A percentile compares a stretch with the other conserved stretches of the same genome.
These are phyloP conservation scores for Heterodera filipjevi DNA, from an alignment of 2,888 invertebrate genomes.

Conservation along the genomic window DNA sequence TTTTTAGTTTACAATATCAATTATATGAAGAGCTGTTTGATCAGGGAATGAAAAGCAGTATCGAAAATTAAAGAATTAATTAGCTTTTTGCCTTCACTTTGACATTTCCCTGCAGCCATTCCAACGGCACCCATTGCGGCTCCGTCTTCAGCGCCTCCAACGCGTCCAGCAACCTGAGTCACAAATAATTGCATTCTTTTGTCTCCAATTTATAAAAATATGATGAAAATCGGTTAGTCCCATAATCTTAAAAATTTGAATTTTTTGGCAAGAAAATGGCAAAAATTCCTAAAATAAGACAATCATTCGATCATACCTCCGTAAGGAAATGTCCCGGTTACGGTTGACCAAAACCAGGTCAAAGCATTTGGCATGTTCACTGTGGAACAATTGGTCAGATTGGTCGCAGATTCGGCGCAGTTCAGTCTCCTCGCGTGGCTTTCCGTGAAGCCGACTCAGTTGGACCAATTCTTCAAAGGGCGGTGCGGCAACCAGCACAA, in stretches of 20 bases:
- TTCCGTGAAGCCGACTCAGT: slow-evolving; percentile 40
- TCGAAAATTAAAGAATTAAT: no score
- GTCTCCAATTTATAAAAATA: no score
- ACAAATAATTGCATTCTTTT: no score
- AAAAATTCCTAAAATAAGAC: no score
- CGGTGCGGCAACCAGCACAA: slow-evolving; percentile 59
- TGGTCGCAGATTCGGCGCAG: slow-evolving; percentile 43
- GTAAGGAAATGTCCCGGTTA: slow-evolving; percentile 88
- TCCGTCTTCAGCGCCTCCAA: slow-evolving; percentile 86
- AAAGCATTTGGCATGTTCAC: slow-evolving; percentile 73
- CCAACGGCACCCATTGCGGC: slow-evolving; percentile 96
- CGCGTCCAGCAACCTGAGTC: slow-evolving; percentile 86
- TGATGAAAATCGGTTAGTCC: no score
- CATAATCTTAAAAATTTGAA: no score
- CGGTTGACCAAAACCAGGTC: slow-evolving; percentile 88
- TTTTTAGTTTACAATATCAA: no score
- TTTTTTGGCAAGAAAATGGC: no score
- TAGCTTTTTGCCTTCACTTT: background rate
- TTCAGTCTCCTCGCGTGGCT: slow-evolving; percentile 32
- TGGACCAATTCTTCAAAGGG: slow-evolving; percentile 44
- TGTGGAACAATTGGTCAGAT: slow-evolving; percentile 44
- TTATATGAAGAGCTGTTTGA: no score
- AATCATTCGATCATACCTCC: slow-evolving; percentile 65
- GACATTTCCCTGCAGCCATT: slow-evolving; percentile 77
- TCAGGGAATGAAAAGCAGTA: no score